These are phyloP conservation scores for Typhlichthys subterraneus DNA, from an alignment of 2,797 vertebrate genomes.

Conservation along the genomic window DNA sequence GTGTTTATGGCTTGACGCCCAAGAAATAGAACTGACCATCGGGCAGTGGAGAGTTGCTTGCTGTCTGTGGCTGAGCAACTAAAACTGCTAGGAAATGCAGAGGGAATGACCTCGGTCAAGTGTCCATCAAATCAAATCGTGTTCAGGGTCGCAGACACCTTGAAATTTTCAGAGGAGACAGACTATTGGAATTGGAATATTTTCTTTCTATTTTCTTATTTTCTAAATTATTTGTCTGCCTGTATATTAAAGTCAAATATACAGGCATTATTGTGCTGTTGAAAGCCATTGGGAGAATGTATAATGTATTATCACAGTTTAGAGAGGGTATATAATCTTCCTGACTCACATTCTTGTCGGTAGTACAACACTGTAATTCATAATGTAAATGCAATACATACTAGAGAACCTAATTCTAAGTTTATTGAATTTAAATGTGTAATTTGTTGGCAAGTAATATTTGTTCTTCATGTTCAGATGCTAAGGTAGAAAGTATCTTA, in stretches of 20 bases:
- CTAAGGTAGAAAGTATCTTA: too few relatives aligned
- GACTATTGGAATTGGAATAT: neutral
- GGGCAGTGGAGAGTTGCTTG: too few relatives aligned
- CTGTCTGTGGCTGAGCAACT: too few relatives aligned
- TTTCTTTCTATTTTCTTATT: neutral
- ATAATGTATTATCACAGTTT: conserved; percentile 54
- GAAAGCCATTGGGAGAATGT: conserved; percentile 36
- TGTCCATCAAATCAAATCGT: neutral
- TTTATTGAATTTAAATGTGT: too few relatives aligned
- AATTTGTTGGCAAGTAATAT: too few relatives aligned
- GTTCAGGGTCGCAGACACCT: neutral
- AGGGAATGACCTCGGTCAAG: neutral
- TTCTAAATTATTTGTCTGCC: neutral
- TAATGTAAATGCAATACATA: conserved; percentile 10
- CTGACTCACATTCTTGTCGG: conserved; percentile 37
- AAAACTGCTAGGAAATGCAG: too few relatives aligned
- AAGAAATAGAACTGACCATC: too few relatives aligned
- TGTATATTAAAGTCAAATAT: neutral
- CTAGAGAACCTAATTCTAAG: neutral
- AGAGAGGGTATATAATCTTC: conserved; percentile 49
- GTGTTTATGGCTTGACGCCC: too few relatives aligned
- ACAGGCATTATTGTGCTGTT: conserved; percentile 8
- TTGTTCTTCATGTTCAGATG: too few relatives aligned
- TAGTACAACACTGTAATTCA: conserved; percentile 52
- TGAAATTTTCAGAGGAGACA: neutral